These are phyloP conservation scores for Neogobius melanostomus DNA, from an alignment of 2,113 vertebrate species.

Conservation along the genomic window DNA sequence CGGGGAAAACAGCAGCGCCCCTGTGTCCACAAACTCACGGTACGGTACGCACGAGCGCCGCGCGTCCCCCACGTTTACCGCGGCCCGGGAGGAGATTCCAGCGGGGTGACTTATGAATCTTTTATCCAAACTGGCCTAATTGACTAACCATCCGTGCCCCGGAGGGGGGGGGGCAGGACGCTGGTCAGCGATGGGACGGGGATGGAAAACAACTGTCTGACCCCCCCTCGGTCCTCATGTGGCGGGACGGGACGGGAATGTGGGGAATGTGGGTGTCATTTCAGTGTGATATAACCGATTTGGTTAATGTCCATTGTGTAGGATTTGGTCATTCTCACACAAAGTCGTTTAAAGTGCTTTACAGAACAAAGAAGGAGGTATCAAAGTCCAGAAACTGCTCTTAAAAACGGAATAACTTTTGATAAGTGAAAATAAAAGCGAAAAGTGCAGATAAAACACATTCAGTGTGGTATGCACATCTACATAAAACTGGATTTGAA, in stretches of 20 bases:
- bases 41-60: not conserved
- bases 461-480: no score
- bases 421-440: no score
- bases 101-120: constrained; percentile 71
- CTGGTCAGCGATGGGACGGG: constrained; percentile 37
- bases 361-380: no score
- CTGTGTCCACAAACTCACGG: not conserved
- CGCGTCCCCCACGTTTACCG: constrained; percentile 43
- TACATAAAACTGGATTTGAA: no score
- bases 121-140: constrained; percentile 80
- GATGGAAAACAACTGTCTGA: constrained; percentile 48
- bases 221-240: not conserved
- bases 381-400: no score
- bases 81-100: constrained; percentile 39
- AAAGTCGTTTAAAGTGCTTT: no score
- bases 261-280: not conserved
- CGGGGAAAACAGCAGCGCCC: not conserved
- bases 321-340: no score
- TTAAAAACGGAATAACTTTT: no score
- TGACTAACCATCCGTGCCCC: constrained; percentile 76
- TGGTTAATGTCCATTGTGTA: no score
- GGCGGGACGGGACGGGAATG: not conserved
- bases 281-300: no score
- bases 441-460: no score
- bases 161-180: constrained; percentile 20